Evolutionary conservation across 2,888 invertebrate species (phyloP), one percentile per base, ranked within the genome.

Genomic region (Noctua pronuba): DNA sequence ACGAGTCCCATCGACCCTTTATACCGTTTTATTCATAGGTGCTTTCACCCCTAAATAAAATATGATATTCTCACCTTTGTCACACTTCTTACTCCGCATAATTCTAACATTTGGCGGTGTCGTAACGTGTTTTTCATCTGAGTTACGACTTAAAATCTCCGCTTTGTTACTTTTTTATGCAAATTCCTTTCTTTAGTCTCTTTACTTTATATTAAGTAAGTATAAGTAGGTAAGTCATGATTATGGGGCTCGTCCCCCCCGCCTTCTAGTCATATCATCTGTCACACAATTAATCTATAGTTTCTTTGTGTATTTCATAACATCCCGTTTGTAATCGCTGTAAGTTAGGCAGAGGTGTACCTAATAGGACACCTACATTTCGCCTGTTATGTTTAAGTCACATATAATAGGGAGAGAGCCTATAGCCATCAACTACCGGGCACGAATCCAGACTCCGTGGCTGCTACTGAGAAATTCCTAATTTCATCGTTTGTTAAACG

Each of bases 31-130:
- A 73, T 80, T 73, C 73, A 80, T 80, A 10, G 28, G 35, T 55
- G 72, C 41, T 49, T 73, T 16, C 35, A 58, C n/a, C 58, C 21
- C 8, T 31, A n/a, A 18, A 60, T 46, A 74, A 35, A 44, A 38
- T 52, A 69, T 80, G 66, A 71, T 83, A 72, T 83, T 46, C 52
- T 49, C 64, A 49, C 62, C 64, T 82, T 68, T 75, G 52, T 67
- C 44, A 80, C 60, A 60, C 18, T 41, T 79, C 28, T 66, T 24
- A 28, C 60, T 21, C 31, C 62, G 67, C 66, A 77, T 71, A 82
- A 82, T 60, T 70, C 21, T 52, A 35, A 77, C 70, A 67, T 82
- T 82, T 58, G 28, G 10, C 44, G 28, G 35, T 31, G 11, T 24
- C 55, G 24, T 67, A 67, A 71, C 24, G 35, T 35, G 49, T 62